Evolutionary conservation across 2,113 vertebrate species (phyloP).

Genomic region (Colaptes auratus): DNA sequence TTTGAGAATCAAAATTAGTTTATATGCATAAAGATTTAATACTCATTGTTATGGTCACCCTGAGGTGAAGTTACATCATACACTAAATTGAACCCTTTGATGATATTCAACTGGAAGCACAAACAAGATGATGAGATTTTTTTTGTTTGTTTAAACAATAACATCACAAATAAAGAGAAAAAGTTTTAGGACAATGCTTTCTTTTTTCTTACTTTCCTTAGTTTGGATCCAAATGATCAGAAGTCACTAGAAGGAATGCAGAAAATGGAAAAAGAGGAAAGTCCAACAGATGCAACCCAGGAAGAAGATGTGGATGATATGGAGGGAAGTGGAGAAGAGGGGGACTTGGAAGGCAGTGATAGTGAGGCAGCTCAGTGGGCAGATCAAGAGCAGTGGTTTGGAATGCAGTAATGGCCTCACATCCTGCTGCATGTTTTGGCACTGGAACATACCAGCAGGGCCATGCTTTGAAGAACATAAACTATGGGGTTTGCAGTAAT

Average conservation of each 20-base stretch:
- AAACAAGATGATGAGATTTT: not conserved
- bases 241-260: slow-evolving; percentile 98
- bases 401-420: slow-evolving; percentile 86
- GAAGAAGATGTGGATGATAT: slow-evolving; percentile 98
- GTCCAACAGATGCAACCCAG: slow-evolving; percentile 93
- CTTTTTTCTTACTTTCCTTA: slow-evolving; percentile 66
- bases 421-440: not conserved
- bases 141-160: not conserved
- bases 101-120: slow-evolving; percentile 4
- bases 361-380: slow-evolving; percentile 98
- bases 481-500: not conserved
- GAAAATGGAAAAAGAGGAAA: slow-evolving; percentile 99
- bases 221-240: slow-evolving; percentile 97
- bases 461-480: not conserved
- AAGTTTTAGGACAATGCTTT: not conserved
- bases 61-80: not conserved
- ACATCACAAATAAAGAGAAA: not conserved
- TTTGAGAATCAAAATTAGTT: not conserved
- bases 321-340: slow-evolving; percentile 98
- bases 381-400: slow-evolving; percentile 98
- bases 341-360: slow-evolving; percentile 96
- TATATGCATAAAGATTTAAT: not conserved
- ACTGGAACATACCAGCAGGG: not conserved
- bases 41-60: not conserved
- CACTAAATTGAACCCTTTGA: not conserved